phyloP scores from a whole-genome alignment of 2,113 vertebrate genomes.

The Irena cyanogastra region DNA sequence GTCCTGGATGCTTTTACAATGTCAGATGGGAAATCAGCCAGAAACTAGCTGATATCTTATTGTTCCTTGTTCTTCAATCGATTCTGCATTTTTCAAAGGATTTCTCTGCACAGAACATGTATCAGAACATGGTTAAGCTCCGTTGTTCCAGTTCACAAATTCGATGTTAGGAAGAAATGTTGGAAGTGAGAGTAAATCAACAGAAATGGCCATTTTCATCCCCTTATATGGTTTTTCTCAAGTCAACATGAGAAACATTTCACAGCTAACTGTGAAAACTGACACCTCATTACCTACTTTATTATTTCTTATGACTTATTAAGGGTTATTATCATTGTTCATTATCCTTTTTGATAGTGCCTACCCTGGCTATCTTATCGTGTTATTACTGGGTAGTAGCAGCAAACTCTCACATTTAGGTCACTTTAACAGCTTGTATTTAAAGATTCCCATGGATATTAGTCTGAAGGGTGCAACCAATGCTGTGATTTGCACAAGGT shows the following conservation, averaged over 20 bases:
- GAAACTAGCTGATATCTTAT: constrained; percentile 21
- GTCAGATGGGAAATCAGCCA: constrained; percentile 50
- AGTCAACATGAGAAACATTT: constrained; percentile 16
- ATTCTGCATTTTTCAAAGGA: constrained; percentile 18
- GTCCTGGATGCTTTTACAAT: constrained; percentile 25
- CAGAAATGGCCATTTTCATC: constrained; percentile 25
- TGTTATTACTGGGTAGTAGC: background rate
- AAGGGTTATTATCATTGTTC: constrained; percentile 33
- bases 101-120: background rate
- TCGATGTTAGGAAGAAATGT: background rate
- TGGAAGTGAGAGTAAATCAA: constrained; percentile 18
- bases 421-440: constrained; percentile 29
- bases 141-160: background rate
- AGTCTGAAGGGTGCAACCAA: background rate
- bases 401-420: constrained; percentile 14
- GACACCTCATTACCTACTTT: constrained; percentile 27
- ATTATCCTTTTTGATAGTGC: constrained; percentile 1
- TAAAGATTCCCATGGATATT: constrained; percentile 16
- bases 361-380: background rate
- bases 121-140: background rate
- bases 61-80: constrained; percentile 29
- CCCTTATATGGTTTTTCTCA: background rate
- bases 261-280: constrained; percentile 38
- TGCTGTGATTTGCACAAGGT: constrained; percentile 2
- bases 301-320: constrained; percentile 51